Percentiles rank a stretch among this genome's conserved stretches.
Evolutionary conservation across 2,888 invertebrate genomes (phyloP).

Genomic region (Lasioglossum lativentre): DNA sequence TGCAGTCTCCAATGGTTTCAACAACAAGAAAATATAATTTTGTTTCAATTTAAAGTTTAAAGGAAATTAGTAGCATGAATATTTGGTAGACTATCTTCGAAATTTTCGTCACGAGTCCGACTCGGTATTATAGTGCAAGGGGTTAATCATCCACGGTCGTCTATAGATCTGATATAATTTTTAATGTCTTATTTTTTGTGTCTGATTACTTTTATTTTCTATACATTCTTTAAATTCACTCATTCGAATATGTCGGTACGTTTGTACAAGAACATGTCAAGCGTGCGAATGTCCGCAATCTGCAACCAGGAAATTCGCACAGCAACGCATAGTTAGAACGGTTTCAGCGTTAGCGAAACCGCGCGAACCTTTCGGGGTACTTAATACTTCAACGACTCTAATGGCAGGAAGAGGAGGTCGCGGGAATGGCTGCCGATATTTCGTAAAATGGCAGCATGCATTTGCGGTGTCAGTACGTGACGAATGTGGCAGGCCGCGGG

Average conservation of each 20-base stretch:
- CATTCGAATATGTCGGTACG: not conserved
- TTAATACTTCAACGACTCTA: slow-evolving; percentile 38
- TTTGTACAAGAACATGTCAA: no score
- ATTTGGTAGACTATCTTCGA: no score
- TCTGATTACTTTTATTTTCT: not conserved
- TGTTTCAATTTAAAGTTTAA: no score
- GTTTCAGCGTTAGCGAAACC: not conserved
- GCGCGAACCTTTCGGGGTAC: slow-evolving; percentile 3
- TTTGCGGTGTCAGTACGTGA: slow-evolving; percentile 46
- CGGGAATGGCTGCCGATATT: slow-evolving; percentile 42
- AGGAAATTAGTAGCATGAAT: no score
- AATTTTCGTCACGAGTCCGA: no score
- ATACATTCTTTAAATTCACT: not conserved
- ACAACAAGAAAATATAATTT: no score
- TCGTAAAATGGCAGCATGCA: slow-evolving; percentile 42
- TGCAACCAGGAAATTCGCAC: not conserved
- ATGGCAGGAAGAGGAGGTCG: slow-evolving; percentile 42
- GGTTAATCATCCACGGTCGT: no score
- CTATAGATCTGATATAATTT: not conserved
- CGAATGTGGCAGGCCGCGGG: slow-evolving; percentile 27
- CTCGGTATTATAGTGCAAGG: no score
- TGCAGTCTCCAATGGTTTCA: no score
- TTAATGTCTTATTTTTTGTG: no score
- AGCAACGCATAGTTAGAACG: not conserved
- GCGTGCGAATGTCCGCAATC: not conserved